A percentile compares a stretch with the other conserved stretches of the same genome.
phyloP scores from a whole-genome alignment of 2,888 invertebrate species.

The Cinara cedri region DNA sequence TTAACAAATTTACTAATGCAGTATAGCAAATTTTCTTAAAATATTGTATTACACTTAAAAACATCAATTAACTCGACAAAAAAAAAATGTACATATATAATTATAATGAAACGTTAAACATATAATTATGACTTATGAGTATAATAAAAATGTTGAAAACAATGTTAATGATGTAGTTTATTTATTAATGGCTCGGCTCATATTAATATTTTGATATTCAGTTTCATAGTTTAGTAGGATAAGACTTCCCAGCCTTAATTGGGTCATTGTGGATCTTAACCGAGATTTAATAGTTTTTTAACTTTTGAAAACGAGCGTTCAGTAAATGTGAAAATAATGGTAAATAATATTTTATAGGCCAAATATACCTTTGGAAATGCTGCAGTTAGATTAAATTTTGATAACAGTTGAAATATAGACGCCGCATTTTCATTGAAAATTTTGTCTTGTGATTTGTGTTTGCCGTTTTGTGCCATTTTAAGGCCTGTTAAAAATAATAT shows the following conservation, averaged over 20 bases:
- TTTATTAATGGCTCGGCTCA: neutral
- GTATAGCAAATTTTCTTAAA: no score
- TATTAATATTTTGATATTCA: neutral
- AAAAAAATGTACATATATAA: no score
- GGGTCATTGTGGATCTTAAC: slow-evolving; percentile 7
- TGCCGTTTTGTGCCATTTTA: no score
- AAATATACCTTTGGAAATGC: slow-evolving; percentile 20
- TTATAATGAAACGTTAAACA: no score
- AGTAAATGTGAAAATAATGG: neutral
- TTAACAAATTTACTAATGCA: no score
- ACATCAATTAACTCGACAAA: no score
- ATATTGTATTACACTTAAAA: no score
- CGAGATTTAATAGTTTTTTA: neutral
- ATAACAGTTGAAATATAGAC: slow-evolving; percentile 17
- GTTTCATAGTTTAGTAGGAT: neutral
- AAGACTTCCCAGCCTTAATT: neutral
- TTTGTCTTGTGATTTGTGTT: no score
- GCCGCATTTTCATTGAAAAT: slow-evolving; percentile 2
- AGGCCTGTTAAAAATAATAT: no score
- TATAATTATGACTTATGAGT: no score
- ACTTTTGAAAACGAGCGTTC: neutral
- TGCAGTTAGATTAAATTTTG: slow-evolving; percentile 9
- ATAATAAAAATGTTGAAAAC: neutral
- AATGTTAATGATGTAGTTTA: neutral
- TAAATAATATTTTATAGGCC: slow-evolving; percentile 27